A percentile compares a stretch with the other conserved stretches of the same genome.
phyloP scores from a whole-genome alignment of 2,888 invertebrate species.

The Pediacus dermestoides region DNA sequence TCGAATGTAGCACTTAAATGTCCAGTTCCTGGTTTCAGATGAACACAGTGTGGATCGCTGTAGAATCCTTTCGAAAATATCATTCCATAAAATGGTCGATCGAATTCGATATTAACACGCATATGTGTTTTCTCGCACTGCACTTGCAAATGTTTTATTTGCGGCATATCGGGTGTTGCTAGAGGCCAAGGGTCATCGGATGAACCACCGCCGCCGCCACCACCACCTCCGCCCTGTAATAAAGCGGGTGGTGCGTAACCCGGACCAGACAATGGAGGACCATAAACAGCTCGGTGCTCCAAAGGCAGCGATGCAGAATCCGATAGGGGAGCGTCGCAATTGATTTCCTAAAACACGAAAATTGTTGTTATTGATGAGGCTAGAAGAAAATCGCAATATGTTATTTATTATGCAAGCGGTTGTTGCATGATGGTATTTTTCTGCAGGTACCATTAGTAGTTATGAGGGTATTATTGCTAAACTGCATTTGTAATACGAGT shows the following conservation, averaged over 20 bases:
- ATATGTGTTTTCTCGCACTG: slow-evolving; percentile 95
- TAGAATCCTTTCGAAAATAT: slow-evolving; percentile 94
- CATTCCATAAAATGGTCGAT: slow-evolving; percentile 92
- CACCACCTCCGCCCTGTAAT: slow-evolving; percentile 46
- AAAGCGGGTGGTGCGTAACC: slow-evolving; percentile 46
- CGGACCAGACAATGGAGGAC: slow-evolving; percentile 58
- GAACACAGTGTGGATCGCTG: slow-evolving; percentile 87
- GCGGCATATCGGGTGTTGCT: slow-evolving; percentile 84
- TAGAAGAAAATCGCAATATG: too few relatives aligned
- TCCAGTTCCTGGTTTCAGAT: slow-evolving; percentile 86
- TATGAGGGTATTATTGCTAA: too few relatives aligned
- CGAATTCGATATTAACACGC: slow-evolving; percentile 93
- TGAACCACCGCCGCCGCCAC: slow-evolving; percentile 44
- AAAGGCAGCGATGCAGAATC: slow-evolving; percentile 78
- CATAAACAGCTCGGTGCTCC: slow-evolving; percentile 76
- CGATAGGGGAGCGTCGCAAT: slow-evolving; percentile 71
- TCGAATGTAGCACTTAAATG: slow-evolving; percentile 90
- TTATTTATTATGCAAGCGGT: too few relatives aligned
- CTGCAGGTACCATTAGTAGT: too few relatives aligned
- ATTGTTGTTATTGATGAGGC: too few relatives aligned
- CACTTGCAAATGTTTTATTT: slow-evolving; percentile 89
- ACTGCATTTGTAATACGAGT: background rate
- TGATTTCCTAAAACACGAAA: slow-evolving; percentile 70
- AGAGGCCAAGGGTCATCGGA: slow-evolving; percentile 86
- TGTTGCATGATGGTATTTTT: too few relatives aligned